Percentiles rank a stretch among this genome's conserved stretches.
phyloP scores from a whole-genome alignment of 2,797 vertebrate genomes.

The Setipinna tenuifilis region DNA sequence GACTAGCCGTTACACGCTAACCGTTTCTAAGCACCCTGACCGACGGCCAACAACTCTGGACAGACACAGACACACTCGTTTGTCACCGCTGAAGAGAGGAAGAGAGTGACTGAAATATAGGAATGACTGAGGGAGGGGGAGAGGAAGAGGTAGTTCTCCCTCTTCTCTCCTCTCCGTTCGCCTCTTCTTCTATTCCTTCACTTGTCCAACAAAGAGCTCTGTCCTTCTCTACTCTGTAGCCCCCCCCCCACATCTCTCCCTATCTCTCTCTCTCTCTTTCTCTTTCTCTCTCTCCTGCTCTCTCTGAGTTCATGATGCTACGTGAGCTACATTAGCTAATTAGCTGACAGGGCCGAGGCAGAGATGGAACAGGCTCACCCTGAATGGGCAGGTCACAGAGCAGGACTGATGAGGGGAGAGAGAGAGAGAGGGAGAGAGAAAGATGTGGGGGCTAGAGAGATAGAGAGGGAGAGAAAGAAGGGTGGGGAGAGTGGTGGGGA shows the following conservation, averaged over 20 bases:
- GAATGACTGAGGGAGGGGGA: neutral
- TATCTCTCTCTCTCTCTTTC: neutral
- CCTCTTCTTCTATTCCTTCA: neutral
- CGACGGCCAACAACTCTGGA: conserved; percentile 13
- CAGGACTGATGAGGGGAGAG: neutral
- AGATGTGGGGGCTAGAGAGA: no score
- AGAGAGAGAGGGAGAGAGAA: no score
- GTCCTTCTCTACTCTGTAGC: neutral
- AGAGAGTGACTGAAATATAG: neutral
- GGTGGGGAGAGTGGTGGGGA: no score
- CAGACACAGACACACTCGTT: conserved; percentile 3
- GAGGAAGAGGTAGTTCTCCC: neutral
- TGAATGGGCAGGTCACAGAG: neutral
- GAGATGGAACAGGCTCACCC: neutral
- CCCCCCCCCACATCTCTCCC: neutral
- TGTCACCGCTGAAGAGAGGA: neutral
- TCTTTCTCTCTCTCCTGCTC: neutral
- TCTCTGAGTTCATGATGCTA: conserved; percentile 38
- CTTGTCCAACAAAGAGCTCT: conserved; percentile 35
- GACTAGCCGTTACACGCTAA: no score
- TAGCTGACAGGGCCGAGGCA: conserved; percentile 39
- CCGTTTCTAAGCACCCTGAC: conserved; percentile 13
- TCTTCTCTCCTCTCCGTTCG: neutral
- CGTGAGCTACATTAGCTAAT: conserved; percentile 52
- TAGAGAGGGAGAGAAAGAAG: no score